Evolutionary conservation across 2,797 vertebrate species (phyloP), one percentile per base, ranked within the genome.

Genomic region (Chloroceryle inda): DNA sequence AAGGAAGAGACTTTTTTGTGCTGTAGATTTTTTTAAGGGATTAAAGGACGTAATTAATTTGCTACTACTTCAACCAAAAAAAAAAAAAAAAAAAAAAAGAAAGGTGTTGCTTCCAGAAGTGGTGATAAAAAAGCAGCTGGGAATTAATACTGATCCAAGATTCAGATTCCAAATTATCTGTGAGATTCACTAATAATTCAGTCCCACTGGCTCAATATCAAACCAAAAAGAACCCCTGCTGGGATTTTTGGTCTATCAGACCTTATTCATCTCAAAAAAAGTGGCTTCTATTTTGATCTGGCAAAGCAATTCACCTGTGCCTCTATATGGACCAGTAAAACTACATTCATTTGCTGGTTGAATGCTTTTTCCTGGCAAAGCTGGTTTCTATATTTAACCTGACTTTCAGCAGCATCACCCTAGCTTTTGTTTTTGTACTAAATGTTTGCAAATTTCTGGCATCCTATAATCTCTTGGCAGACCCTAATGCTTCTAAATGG

Each of bases 341-440:
- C 31, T 27, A 6, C 35, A 31, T 38, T 71, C 1, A 19, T 85
- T 88, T 92, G 90, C 77, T 76, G 35, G 27, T 53, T 61, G 38
- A 58, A 24, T 10, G 22, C 9, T 81, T 86, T 80, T 88, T 69
- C 62, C 50, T 59, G 76, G 33, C 63, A 79, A 90, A 87, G 59
- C 82, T 86, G 56, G 10, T 50, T 84, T 91, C 82, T 91, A 49
- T 85, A 72, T 85, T 89, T 92, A 95, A 91, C 78, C 45, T 11
- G 49, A 61, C 37, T 92, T 77, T 24, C 79, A 92, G 69, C 84
- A 80, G 71, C 81, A 56, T 69, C 73, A 74, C 35, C 64, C 5
- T 0, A 18, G 58, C 40, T 92, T 84, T 75, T 78, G 62, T 20
- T 71, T 95, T 92, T 66, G 53, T 55, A n/a, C 73, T 37, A 84